Evolutionary conservation across 1,140 invertebrate genomes (phyloP).

Genomic region (Epicauta chinensis): DNA sequence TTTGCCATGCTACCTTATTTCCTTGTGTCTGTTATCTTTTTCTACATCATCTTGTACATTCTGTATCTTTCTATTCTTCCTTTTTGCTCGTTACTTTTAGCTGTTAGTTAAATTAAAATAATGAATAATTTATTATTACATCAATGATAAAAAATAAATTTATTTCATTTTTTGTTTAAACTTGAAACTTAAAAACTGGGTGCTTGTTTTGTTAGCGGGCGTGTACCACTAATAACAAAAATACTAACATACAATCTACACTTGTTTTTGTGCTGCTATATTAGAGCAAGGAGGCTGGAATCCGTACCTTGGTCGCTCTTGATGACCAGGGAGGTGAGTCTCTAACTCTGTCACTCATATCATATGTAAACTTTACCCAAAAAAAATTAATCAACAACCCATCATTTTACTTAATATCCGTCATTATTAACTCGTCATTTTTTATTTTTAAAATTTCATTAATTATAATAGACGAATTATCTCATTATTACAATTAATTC

Average conservation of each 20-base stretch:
- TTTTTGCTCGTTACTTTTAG: no score
- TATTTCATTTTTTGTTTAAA: not conserved
- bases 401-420: slow-evolving; percentile 12
- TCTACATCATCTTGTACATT: no score
- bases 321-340: slow-evolving; percentile 99
- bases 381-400: not conserved
- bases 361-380: slow-evolving; percentile 6
- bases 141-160: not conserved
- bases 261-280: slow-evolving; percentile 69
- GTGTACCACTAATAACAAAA: slow-evolving; percentile 28
- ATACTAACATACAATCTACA: slow-evolving; percentile 49
- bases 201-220: slow-evolving; percentile 21
- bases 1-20: no score
- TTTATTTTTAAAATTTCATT: no score
- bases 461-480: no score
- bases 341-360: slow-evolving; percentile 29
- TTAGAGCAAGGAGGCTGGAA: slow-evolving; percentile 98
- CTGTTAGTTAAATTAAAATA: no score
- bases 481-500: no score
- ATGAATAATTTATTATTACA: no score
- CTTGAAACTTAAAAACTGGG: no score
- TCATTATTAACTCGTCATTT: slow-evolving; percentile 9
- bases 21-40: no score
- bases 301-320: slow-evolving; percentile 97
- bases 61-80: no score